Percentiles rank a stretch among this genome's conserved stretches.
phyloP scores from a whole-genome alignment of 2,888 invertebrate genomes.

The Catonia carolina region DNA sequence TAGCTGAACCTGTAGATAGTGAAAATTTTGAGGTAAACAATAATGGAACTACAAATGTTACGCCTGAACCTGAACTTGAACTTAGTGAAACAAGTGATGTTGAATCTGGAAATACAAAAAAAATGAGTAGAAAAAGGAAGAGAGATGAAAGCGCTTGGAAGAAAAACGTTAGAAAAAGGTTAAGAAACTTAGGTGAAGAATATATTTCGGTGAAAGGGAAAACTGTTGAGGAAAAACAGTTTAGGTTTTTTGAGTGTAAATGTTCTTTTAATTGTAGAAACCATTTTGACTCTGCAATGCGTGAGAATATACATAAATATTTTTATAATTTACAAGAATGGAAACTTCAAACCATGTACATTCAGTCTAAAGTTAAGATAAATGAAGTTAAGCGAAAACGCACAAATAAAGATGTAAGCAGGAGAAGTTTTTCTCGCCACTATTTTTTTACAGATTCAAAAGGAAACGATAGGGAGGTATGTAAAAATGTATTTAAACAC shows the following conservation, averaged over 20 bases:
- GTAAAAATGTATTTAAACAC: too few relatives aligned
- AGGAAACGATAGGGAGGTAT: not conserved
- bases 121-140: not conserved
- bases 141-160: not conserved
- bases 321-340: not conserved
- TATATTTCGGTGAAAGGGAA: not conserved
- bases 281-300: not conserved
- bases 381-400: not conserved
- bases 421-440: not conserved
- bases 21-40: too few relatives aligned
- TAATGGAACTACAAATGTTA: not conserved
- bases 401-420: not conserved
- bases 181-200: not conserved
- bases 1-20: too few relatives aligned
- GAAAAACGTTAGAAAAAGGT: not conserved
- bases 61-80: not conserved
- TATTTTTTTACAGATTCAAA: not conserved
- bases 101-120: constrained; percentile 1
- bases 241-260: constrained; percentile 2
- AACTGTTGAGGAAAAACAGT: not conserved
- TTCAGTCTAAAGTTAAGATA: not conserved
- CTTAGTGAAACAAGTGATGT: not conserved
- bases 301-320: not conserved
- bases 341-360: not conserved
- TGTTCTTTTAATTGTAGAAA: not conserved